Percentiles rank a stretch among this genome's conserved stretches.
Conservation (phyloP, 2,113 vertebrate species). For the Noctilio leporinus region DNA sequence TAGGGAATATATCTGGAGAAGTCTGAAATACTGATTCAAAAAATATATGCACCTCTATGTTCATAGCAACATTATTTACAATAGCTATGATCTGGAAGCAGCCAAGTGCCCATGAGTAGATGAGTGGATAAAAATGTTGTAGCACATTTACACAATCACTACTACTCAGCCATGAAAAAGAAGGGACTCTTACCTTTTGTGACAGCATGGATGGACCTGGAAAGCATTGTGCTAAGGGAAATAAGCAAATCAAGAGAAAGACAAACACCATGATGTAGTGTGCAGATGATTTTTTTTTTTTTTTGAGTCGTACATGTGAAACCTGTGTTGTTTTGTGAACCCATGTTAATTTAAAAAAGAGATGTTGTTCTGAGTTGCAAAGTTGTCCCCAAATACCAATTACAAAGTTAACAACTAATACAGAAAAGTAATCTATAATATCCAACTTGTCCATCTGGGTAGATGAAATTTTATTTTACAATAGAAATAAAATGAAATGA, state of each 20-base stretch:
- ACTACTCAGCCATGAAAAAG: background rate
- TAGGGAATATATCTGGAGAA: background rate
- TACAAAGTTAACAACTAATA: background rate
- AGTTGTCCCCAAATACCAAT: background rate
- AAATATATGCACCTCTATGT: background rate
- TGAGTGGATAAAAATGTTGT: background rate
- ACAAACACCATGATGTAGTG: background rate
- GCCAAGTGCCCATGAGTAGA: background rate
- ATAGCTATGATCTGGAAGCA: background rate
- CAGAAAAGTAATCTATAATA: background rate
- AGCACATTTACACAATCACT: background rate
- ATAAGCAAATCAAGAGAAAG: background rate
- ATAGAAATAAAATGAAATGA: background rate
- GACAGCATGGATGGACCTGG: background rate
- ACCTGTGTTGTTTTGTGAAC: background rate
- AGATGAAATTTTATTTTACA: background rate
- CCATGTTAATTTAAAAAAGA: background rate
- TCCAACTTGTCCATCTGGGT: background rate
- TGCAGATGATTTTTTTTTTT: background rate
- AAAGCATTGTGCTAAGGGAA: background rate
- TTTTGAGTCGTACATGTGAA: background rate
- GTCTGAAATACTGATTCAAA: background rate
- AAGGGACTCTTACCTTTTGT: background rate
- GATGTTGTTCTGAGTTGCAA: background rate
- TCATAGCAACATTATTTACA: background rate